A percentile compares a stretch with the other conserved stretches of the same genome.
Evolutionary conservation across 2,888 invertebrate genomes (phyloP).

Genomic region (Chalcosyrphus nemorum): DNA sequence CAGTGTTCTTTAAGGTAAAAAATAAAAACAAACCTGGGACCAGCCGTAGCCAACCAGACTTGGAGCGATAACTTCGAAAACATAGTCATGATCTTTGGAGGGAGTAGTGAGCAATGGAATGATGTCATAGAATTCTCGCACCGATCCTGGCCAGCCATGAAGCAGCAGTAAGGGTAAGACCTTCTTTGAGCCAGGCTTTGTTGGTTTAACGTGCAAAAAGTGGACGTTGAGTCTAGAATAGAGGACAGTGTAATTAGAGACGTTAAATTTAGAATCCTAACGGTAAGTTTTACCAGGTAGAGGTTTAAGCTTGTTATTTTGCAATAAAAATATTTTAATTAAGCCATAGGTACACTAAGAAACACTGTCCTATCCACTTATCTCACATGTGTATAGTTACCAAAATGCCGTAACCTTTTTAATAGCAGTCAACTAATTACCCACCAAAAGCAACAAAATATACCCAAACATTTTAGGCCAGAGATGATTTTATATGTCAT

Average conservation of each 20-base stretch:
- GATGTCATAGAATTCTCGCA: constrained; percentile 91
- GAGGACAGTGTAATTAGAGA: neutral
- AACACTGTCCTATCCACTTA: too few species aligned
- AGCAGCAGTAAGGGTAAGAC: constrained; percentile 87
- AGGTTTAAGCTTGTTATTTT: too few species aligned
- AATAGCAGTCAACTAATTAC: too few species aligned
- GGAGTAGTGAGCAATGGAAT: constrained; percentile 86
- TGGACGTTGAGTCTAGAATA: constrained; percentile 85
- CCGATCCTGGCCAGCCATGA: constrained; percentile 95
- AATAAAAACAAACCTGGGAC: constrained; percentile 83
- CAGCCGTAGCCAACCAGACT: constrained; percentile 88
- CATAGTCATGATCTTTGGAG: constrained; percentile 83
- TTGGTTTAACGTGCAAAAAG: constrained; percentile 85
- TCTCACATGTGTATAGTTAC: too few species aligned
- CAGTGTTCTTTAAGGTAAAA: neutral
- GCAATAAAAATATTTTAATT: too few species aligned
- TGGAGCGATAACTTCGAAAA: constrained; percentile 87
- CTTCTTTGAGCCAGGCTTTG: constrained; percentile 82
- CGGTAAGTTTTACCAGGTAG: neutral
- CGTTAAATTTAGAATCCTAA: too few species aligned
- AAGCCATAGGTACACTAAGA: too few species aligned
- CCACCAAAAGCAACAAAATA: too few species aligned
- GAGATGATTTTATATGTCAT: too few species aligned
- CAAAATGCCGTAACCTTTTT: too few species aligned
- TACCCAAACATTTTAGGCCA: too few species aligned